Percentiles rank a stretch among this genome's conserved stretches.
Evolutionary conservation across 2,888 invertebrate species (phyloP).

Genomic region (Petrolisthes cinctipes): DNA sequence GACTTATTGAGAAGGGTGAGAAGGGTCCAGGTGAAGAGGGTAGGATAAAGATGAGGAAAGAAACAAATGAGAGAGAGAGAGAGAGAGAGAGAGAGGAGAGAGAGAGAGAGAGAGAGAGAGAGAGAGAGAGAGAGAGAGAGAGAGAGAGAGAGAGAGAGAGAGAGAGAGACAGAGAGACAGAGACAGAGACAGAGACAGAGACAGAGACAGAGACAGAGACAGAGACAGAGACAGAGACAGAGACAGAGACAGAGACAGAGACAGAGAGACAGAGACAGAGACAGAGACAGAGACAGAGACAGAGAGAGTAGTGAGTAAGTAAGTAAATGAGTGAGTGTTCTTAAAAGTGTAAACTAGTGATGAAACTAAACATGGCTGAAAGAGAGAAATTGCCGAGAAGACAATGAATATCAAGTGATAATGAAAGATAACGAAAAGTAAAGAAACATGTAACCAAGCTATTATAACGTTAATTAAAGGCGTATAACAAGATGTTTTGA

Average conservation of each 20-base stretch:
- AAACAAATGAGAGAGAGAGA: neutral
- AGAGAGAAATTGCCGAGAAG: too few relatives aligned
- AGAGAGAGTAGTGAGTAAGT: constrained; percentile 10
- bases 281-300: neutral
- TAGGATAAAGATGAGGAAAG: neutral
- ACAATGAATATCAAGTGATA: too few relatives aligned
- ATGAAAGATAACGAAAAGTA: too few relatives aligned
- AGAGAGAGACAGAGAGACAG: constrained; percentile 18
- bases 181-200: too few relatives aligned
- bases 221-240: constrained; percentile 19
- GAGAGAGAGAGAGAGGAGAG: constrained; percentile 20
- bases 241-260: neutral
- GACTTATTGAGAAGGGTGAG: constrained; percentile 3
- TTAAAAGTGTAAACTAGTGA: too few relatives aligned
- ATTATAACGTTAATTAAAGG: too few relatives aligned
- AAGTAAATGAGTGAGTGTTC: too few relatives aligned
- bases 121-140: constrained; percentile 14
- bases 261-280: constrained; percentile 12
- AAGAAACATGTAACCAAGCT: too few relatives aligned
- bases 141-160: neutral
- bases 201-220: neutral
- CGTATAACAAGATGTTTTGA: too few relatives aligned
- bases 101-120: neutral
- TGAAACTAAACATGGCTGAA: too few relatives aligned
- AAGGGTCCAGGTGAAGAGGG: constrained; percentile 3